Conservation (phyloP, 2,797 vertebrate species). For the Alectoris magna region DNA sequence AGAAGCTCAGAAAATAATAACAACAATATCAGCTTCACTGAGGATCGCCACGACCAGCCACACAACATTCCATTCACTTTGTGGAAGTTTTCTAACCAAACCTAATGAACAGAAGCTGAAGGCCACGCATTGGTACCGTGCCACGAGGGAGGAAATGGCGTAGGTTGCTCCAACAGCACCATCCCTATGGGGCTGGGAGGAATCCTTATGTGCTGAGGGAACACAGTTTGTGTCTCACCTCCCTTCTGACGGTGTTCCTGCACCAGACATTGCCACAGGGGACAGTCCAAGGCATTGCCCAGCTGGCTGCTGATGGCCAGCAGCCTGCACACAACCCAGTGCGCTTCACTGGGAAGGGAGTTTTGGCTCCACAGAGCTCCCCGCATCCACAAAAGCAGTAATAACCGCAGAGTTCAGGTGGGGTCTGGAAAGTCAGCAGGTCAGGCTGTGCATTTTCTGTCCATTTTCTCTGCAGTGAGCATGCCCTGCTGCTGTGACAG, state of each 20-base stretch:
- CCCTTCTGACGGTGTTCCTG: not conserved
- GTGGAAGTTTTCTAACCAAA: not conserved
- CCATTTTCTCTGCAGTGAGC: not conserved
- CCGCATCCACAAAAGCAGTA: not conserved
- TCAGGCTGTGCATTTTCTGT: not conserved
- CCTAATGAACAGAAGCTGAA: not conserved
- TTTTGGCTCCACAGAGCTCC: not conserved
- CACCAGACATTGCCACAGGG: accelerated
- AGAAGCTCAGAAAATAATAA: not conserved
- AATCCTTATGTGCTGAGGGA: not conserved
- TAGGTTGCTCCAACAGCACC: accelerated
- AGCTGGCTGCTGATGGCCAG: not conserved
- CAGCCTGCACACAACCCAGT: accelerated
- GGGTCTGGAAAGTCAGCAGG: accelerated
- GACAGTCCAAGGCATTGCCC: accelerated
- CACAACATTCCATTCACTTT: not conserved
- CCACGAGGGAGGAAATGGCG: accelerated
- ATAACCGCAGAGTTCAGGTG: accelerated
- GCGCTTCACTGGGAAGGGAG: not conserved
- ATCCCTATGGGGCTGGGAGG: accelerated
- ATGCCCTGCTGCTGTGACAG: not conserved
- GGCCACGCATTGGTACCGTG: accelerated
- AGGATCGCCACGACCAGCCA: not conserved
- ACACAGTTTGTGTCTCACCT: not conserved
- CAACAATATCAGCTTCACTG: not conserved